Conservation (phyloP, 2,888 invertebrate genomes). For the Lacanobia wlatinum region DNA sequence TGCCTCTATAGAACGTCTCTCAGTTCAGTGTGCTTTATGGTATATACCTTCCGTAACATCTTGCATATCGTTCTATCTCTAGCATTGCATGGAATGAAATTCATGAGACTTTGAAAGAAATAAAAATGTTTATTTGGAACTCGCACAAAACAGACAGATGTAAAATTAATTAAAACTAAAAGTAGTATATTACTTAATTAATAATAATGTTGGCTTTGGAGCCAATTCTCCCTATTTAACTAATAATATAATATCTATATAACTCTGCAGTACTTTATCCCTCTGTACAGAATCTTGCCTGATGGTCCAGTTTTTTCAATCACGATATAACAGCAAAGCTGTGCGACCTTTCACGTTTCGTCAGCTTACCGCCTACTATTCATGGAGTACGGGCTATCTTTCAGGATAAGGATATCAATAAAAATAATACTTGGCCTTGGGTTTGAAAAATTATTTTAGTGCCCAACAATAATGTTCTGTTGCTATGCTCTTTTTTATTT, state of each 20-base stretch:
- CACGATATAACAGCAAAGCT: background rate
- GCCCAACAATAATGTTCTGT: background rate
- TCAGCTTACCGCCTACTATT: background rate
- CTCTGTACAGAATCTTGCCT: background rate
- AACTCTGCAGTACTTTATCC: background rate
- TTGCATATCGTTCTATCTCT: no score
- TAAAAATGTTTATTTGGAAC: no score
- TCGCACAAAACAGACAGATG: no score
- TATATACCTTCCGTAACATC: no score
- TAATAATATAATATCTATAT: no score
- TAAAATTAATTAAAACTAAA: no score
- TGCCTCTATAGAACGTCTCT: background rate
- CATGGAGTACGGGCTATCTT: background rate
- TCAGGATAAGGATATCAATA: background rate
- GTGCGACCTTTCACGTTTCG: background rate
- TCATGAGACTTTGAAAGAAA: no score
- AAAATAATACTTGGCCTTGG: background rate
- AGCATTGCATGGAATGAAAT: no score
- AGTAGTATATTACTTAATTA: no score
- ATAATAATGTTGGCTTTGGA: no score
- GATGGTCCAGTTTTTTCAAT: background rate
- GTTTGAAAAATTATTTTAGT: background rate
- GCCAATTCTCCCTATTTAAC: no score
- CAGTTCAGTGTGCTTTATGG: no score
- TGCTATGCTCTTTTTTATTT: background rate